Evolutionary conservation across 2,797 vertebrate species (phyloP).

Genomic region (Salmo trutta): DNA sequence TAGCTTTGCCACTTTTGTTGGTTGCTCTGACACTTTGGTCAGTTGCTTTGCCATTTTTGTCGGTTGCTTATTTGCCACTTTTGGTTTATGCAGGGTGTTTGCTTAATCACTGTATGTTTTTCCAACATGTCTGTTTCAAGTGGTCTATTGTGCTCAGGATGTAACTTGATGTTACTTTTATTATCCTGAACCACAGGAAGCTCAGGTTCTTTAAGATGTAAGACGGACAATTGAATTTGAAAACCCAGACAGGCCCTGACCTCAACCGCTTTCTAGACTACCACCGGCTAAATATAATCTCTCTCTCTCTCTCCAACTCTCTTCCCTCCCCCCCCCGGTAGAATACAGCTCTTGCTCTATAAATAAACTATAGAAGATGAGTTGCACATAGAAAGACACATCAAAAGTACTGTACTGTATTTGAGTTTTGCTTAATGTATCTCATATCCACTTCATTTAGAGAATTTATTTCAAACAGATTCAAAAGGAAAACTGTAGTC

Average conservation of each 20-base stretch:
- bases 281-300: constrained; percentile 55
- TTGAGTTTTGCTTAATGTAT: background rate
- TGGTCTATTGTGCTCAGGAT: constrained; percentile 32
- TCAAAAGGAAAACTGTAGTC: constrained; percentile 53
- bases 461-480: constrained; percentile 61
- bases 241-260: constrained; percentile 45
- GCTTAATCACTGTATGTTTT: constrained; percentile 34
- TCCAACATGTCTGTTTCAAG: constrained; percentile 29
- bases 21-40: background rate
- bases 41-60: background rate
- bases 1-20: constrained; percentile 10
- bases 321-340: constrained; percentile 27
- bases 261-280: constrained; percentile 32
- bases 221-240: constrained; percentile 65
- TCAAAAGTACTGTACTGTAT: constrained; percentile 10
- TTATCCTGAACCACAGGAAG: constrained; percentile 59
- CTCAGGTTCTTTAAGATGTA: constrained; percentile 45
- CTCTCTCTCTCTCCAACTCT: background rate
- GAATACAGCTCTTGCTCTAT: constrained; percentile 50
- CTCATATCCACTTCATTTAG: constrained; percentile 45
- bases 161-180: constrained; percentile 61
- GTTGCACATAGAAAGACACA: constrained; percentile 53
- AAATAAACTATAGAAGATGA: constrained; percentile 52
- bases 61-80: background rate
- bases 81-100: constrained; percentile 10